Base-by-base conservation (phyloP, 2,888 invertebrate genomes). In the Blera fallax region DNA sequence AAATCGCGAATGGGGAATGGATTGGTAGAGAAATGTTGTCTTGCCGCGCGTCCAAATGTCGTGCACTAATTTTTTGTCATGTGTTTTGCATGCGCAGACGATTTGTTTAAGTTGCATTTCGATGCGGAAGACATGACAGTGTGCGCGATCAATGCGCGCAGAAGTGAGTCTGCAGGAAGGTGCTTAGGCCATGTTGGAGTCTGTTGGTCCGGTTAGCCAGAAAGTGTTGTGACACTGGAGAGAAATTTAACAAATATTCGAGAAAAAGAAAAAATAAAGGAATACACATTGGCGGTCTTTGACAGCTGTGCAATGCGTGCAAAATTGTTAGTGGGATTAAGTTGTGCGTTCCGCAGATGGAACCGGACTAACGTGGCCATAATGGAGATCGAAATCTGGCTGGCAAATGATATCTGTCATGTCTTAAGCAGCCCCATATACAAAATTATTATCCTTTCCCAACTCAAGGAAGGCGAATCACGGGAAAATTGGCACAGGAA, bases 21-120 rank as follows among this genome's bases (percentile, higher is more conserved):
- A 3, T 24, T 3, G 2, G 34, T 34, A 21, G 52, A 34, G 60
- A 70, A 60, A 54, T 34, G 32, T 45, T 7, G 48, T 16, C n/a
- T 11, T 29, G 32, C 32, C 60, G n/a, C n/a, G n/a, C n/a, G 54
- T 21, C 18, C 16, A 52, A 65, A 67, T 83, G 74, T 84, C 83
- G 83, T 84, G 84, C 69, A 80, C 80, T 58, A 76, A 79, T 84
- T 84, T 80, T 52, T 60, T 45, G 52, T 69, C 69, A 67, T 83
- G 27, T 67, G 11, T 64, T 79, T 76, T 74, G 74, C 79, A 84
- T 84, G 52, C 58, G 65, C 60, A 40, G 50, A 37, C 74, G 34
- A 69, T 76, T 67, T 62, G 81, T 48, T 76, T 40, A 21, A 67
- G 34, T 50, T n/a, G 69, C 16, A 32, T 65, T 45, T 76, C 76